Conservation (phyloP, 2,888 invertebrate genomes). For the Drosophila austrosaltans region DNA sequence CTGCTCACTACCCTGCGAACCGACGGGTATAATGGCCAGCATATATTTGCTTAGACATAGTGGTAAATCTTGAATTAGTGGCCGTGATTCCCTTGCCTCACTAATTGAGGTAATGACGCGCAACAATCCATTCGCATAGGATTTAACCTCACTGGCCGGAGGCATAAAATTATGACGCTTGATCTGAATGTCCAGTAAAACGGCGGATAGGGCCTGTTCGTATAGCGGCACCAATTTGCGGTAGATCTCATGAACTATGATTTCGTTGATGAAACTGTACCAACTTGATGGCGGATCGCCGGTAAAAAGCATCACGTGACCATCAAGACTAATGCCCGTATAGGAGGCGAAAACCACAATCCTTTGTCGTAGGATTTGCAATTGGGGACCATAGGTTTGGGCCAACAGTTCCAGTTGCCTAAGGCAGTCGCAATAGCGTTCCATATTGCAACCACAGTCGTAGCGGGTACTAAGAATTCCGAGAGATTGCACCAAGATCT, state of each 20-base stretch:
- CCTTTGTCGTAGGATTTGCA: constrained; percentile 88
- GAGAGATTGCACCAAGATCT: constrained; percentile 79
- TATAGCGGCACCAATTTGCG: constrained; percentile 90
- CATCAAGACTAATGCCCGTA: constrained; percentile 95
- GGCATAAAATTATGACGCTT: constrained; percentile 92
- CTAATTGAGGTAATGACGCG: constrained; percentile 93
- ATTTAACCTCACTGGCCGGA: constrained; percentile 90
- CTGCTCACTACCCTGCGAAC: constrained; percentile 90
- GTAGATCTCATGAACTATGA: constrained; percentile 89
- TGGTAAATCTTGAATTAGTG: constrained; percentile 89
- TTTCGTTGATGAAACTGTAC: constrained; percentile 93
- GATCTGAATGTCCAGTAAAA: constrained; percentile 92
- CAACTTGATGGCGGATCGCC: constrained; percentile 96
- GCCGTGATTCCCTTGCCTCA: constrained; percentile 87
- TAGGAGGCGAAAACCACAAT: constrained; percentile 93
- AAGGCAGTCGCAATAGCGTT: constrained; percentile 93
- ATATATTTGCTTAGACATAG: constrained; percentile 89
- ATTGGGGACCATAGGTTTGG: constrained; percentile 88
- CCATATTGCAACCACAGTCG: constrained; percentile 94
- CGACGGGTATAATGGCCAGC: constrained; percentile 84
- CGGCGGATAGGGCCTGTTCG: constrained; percentile 92
- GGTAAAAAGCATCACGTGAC: constrained; percentile 93
- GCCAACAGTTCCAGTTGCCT: constrained; percentile 90
- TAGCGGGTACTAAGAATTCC: constrained; percentile 87
- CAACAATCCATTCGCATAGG: constrained; percentile 92